These are phyloP conservation scores for Zalophus californianus DNA, from an alignment of 2,797 vertebrate genomes.

Conservation along the genomic window DNA sequence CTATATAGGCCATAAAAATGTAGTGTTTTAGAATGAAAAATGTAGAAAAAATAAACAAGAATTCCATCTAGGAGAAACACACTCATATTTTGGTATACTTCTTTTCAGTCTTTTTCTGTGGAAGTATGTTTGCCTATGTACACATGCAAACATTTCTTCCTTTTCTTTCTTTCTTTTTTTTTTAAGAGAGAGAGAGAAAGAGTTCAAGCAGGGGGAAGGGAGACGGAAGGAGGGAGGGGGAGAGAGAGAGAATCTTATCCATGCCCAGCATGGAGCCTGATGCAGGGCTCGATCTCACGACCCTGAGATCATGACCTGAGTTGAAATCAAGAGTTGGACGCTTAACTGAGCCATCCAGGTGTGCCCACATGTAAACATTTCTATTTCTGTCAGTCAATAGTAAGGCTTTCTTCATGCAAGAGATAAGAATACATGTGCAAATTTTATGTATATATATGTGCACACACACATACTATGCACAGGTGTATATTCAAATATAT, in stretches of 20 bases:
- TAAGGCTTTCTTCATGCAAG: neutral
- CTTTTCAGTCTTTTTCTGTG: neutral
- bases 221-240: neutral
- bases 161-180: neutral
- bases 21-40: conserved; percentile 10
- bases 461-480: fast-evolving
- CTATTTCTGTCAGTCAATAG: neutral
- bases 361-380: neutral
- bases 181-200: neutral
- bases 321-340: neutral
- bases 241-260: neutral
- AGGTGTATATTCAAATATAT: neutral
- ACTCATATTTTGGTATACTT: conserved; percentile 25
- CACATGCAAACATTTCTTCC: neutral
- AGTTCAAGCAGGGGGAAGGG: neutral
- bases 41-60: neutral
- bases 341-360: neutral
- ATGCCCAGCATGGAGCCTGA: neutral
- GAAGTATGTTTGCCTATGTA: neutral
- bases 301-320: neutral
- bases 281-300: neutral
- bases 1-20: neutral
- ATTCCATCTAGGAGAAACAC: neutral
- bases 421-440: neutral
- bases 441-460: neutral